Percentiles rank a stretch among this genome's conserved stretches.
Conservation (phyloP, 2,888 invertebrate genomes). For the Luffia ferchaultella region DNA sequence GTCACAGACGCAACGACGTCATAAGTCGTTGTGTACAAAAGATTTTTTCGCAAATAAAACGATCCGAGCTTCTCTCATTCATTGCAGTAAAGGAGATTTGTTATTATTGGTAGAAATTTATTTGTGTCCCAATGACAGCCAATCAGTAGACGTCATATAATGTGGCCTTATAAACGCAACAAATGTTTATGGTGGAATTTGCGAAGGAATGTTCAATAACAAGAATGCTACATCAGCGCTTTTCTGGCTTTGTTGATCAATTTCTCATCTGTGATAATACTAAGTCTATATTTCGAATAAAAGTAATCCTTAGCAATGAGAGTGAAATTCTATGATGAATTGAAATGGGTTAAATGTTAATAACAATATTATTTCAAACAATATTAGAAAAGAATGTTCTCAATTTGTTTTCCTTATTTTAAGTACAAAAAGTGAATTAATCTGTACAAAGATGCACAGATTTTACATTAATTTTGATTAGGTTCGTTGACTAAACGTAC, state of each 20-base stretch:
- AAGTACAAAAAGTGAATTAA: too few species aligned
- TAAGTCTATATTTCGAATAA: too few species aligned
- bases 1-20: background rate
- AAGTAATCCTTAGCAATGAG: too few species aligned
- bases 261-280: too few species aligned
- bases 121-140: background rate
- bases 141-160: background rate
- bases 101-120: background rate
- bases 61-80: background rate
- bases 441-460: too few species aligned
- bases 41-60: background rate
- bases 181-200: background rate
- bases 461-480: too few species aligned
- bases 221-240: background rate
- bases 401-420: too few species aligned
- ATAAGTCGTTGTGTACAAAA: background rate
- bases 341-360: too few species aligned
- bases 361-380: too few species aligned
- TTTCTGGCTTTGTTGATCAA: background rate
- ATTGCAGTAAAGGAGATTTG: background rate
- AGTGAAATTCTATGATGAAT: too few species aligned
- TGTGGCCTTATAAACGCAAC: background rate
- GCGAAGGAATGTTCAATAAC: background rate
- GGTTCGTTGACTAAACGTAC: too few species aligned
- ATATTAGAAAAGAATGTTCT: too few species aligned